Base-by-base conservation (phyloP, 2,888 invertebrate species). In the Periphyllus acericola region DNA sequence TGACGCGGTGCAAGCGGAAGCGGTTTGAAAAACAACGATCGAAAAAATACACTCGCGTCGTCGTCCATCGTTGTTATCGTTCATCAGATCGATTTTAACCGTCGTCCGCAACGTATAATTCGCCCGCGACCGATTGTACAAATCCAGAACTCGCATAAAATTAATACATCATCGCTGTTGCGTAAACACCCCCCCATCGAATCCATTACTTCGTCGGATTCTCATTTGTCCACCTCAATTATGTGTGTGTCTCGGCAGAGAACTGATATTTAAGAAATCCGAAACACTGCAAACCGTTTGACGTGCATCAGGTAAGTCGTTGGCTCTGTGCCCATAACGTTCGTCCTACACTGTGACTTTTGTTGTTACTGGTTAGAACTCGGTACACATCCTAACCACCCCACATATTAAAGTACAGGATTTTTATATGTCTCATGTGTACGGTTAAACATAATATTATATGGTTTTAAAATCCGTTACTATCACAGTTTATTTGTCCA, bases 281-380 rank as follows among this genome's bases (percentile, higher is more conserved):
- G 68, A 68, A 29, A 68, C n/a, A 14, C 19, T 40, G 21, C 34
- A 34, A 25, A 11, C 79, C 21, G 34, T 71, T 36, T 21, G 19
- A 80, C 60, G 25, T 40, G 5, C 71, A 25, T 66, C 74, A 87
- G 74, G 87, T 87, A 87, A 74, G 72, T 2, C 66, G 11, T 87
- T 87, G 81, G 87, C 81, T 6, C 46, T 19, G 11, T 80, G 87
- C 87, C 87, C 72, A 72, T 79, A 86, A 55, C 32, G 4, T 29
- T 55, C 14, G 60, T 74, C 72, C 29, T 81, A 87, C 72, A 74
- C 29, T 40, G 40, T 72, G 29, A 79, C 55, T 85, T 55, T 71
- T 36, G 29, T 29, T 74, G 1, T 83, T 75, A 66, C n/a, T 52
- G 21, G 25, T 71, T 68, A 25, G 0, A 19, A 60, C 25, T 25